Conservation (phyloP, 2,888 invertebrate genomes). For the Nezara viridula region DNA sequence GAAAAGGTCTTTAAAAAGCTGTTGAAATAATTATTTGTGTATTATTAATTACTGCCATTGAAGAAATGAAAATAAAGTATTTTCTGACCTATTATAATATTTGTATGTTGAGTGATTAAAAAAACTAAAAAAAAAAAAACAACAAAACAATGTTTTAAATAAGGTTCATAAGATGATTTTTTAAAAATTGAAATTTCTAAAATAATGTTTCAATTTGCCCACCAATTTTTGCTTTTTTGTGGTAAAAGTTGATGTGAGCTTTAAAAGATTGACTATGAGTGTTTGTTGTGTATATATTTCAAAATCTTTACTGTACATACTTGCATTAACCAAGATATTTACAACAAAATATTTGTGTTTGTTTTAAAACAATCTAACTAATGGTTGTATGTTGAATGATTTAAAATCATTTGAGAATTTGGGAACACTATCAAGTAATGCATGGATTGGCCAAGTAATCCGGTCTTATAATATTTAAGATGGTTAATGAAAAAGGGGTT, state of each 20-base stretch:
- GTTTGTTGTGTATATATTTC: neutral
- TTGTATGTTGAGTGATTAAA: neutral
- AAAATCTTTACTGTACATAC: neutral
- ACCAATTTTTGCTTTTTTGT: neutral
- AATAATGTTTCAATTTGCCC: neutral
- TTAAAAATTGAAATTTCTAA: neutral
- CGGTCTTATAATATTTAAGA: neutral
- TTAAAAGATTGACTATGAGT: neutral
- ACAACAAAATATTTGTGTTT: neutral
- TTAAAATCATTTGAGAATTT: neutral
- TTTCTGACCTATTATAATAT: neutral
- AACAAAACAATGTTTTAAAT: neutral
- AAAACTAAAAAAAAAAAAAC: neutral
- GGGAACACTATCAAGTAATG: neutral
- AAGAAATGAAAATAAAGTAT: neutral
- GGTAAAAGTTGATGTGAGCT: neutral
- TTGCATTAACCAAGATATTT: neutral
- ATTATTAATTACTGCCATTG: neutral
- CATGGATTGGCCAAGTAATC: conserved; percentile 49
- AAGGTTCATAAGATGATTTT: neutral
- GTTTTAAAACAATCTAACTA: neutral
- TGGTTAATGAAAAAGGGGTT: conserved; percentile 25
- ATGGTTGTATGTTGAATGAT: neutral
- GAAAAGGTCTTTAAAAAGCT: neutral
- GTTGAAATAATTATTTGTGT: neutral